phyloP scores from a whole-genome alignment of 1,140 invertebrate species.

The Carposina sasakii region DNA sequence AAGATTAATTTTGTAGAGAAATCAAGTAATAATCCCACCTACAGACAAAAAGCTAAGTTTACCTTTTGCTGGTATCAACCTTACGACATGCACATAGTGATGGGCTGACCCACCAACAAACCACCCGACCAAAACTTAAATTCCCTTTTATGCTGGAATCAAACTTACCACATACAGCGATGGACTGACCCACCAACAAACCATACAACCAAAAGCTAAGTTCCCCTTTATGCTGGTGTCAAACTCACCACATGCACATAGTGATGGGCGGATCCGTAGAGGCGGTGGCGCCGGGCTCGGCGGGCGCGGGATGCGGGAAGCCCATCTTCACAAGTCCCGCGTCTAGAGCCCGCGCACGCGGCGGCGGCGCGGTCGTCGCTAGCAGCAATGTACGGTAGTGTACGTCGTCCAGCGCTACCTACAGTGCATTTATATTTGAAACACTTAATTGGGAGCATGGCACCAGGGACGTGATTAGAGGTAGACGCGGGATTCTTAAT shows the following conservation, averaged over 20 bases:
- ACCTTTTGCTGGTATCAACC: too few relatives aligned
- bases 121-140: too few relatives aligned
- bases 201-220: too few relatives aligned
- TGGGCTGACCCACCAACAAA: conserved; percentile 79
- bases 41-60: too few relatives aligned
- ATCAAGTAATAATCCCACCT: too few relatives aligned
- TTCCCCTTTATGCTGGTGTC: too few relatives aligned
- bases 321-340: conserved; percentile 93
- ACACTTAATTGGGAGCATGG: not conserved
- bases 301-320: conserved; percentile 83
- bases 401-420: conserved; percentile 87
- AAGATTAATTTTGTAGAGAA: too few relatives aligned
- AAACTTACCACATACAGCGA: too few relatives aligned
- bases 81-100: conserved; percentile 91
- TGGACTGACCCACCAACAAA: too few relatives aligned
- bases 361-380: conserved; percentile 90
- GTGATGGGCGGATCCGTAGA: conserved; percentile 80
- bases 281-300: conserved; percentile 47
- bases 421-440: not conserved
- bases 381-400: conserved; percentile 87
- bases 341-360: conserved; percentile 84
- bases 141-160: too few relatives aligned
- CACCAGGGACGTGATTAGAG: not conserved
- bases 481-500: not conserved
- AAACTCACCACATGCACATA: conserved; percentile 88